phyloP scores from a whole-genome alignment of 2,888 invertebrate genomes.

The Temnothorax unifasciatus region DNA sequence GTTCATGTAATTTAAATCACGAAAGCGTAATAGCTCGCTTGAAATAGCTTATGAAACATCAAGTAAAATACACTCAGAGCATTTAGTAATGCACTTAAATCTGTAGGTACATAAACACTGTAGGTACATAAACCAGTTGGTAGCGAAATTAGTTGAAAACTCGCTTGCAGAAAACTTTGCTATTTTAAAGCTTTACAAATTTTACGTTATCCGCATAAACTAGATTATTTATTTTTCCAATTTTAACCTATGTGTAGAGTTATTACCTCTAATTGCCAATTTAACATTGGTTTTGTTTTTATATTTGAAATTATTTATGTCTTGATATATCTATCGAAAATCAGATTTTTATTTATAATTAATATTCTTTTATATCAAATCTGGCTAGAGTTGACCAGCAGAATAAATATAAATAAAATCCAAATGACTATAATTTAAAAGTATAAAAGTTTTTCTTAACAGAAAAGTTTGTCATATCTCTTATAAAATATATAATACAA shows the following conservation, averaged over 20 bases:
- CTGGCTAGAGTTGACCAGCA: too few species aligned
- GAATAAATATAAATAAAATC: too few species aligned
- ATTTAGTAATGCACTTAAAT: constrained; percentile 45
- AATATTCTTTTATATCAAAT: not conserved
- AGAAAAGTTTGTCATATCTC: too few species aligned
- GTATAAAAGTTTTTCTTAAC: too few species aligned
- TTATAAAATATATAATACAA: too few species aligned
- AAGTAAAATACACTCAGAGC: constrained; percentile 18
- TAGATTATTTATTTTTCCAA: constrained; percentile 2
- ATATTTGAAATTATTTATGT: not conserved
- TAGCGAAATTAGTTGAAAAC: constrained; percentile 47
- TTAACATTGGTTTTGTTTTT: not conserved
- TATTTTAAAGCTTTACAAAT: not conserved
- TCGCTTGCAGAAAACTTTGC: constrained; percentile 23
- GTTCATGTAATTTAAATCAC: not conserved
- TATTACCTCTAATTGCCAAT: not conserved
- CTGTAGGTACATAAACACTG: constrained; percentile 7
- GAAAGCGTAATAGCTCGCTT: not conserved
- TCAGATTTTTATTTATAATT: not conserved
- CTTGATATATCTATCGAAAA: not conserved
- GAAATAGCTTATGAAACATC: constrained; percentile 30
- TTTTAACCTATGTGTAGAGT: not conserved
- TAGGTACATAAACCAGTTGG: not conserved
- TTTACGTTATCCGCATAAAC: not conserved
- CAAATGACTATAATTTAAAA: too few species aligned